phyloP scores from a whole-genome alignment of 2,888 invertebrate species.

The Orthosia cruda region DNA sequence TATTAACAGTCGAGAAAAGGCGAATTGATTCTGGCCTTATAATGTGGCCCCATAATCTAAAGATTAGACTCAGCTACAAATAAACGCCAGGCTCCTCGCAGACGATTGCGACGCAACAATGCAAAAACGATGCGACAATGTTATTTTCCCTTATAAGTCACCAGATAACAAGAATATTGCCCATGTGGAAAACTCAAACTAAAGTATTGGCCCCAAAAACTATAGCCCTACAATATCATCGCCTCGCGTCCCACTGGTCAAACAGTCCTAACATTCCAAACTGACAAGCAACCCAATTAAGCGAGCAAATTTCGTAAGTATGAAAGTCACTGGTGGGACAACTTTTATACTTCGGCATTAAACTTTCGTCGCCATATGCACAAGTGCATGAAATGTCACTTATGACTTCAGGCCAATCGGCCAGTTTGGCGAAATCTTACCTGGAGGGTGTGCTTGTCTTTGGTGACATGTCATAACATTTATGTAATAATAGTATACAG shows the following conservation, averaged over 20 bases:
- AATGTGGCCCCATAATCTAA: too few relatives aligned
- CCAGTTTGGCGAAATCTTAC: conserved; percentile 52
- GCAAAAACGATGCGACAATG: neutral
- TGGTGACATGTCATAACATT: conserved; percentile 47
- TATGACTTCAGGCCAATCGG: conserved; percentile 8
- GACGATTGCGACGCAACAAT: neutral
- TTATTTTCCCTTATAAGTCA: too few relatives aligned
- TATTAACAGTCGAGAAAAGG: neutral
- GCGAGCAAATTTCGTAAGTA: conserved; percentile 80
- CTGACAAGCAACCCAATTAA: conserved; percentile 77
- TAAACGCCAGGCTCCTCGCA: neutral
- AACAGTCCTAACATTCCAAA: conserved; percentile 70
- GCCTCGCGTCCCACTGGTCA: conserved; percentile 34
- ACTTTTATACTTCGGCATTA: conserved; percentile 78
- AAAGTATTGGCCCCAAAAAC: neutral
- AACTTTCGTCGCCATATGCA: conserved; percentile 72
- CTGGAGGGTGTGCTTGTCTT: conserved; percentile 30
- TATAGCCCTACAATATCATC: conserved; percentile 28
- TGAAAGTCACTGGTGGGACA: conserved; percentile 80
- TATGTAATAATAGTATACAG: conserved; percentile 56
- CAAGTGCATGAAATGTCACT: conserved; percentile 60
- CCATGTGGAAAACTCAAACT: neutral
- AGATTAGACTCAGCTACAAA: neutral
- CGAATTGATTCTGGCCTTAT: neutral
- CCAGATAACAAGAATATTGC: too few relatives aligned